A percentile compares a stretch with the other conserved stretches of the same genome.
phyloP scores from a whole-genome alignment of 2,888 invertebrate genomes.

The Diogma glabrata region DNA sequence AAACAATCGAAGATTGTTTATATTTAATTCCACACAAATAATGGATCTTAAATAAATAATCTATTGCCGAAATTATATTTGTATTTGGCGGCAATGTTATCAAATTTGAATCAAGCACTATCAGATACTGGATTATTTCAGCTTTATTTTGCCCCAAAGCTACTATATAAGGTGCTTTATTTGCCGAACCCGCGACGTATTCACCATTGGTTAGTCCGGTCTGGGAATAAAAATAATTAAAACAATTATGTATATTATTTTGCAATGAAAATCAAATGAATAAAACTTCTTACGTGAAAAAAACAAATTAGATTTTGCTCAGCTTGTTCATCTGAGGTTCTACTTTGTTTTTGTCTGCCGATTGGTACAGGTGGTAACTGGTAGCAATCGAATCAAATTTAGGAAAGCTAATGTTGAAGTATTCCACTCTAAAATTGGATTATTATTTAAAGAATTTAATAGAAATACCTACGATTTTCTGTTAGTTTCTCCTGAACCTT shows the following conservation, averaged over 20 bases:
- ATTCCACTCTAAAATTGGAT: neutral
- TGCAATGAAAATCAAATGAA: too few species aligned
- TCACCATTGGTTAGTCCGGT: neutral
- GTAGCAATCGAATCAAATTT: neutral
- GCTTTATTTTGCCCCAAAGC: neutral
- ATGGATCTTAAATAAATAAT: too few species aligned
- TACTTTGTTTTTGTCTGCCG: neutral
- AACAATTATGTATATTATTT: neutral
- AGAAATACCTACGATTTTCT: too few species aligned
- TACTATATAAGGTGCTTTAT: neutral
- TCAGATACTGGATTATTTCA: neutral
- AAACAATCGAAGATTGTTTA: neutral
- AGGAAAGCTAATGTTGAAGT: neutral
- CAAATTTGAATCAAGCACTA: neutral
- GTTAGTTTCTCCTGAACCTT: too few species aligned
- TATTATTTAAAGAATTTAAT: too few species aligned
- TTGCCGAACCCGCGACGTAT: neutral
- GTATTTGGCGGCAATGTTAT: neutral
- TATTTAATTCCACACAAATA: neutral
- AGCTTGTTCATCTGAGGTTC: neutral
- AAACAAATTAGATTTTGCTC: neutral
- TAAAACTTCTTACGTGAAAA: neutral
- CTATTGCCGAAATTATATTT: neutral
- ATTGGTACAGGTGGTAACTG: neutral
- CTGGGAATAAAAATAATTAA: neutral